Conservation (phyloP, 2,797 vertebrate genomes). For the Otolemur crassicaudatus region DNA sequence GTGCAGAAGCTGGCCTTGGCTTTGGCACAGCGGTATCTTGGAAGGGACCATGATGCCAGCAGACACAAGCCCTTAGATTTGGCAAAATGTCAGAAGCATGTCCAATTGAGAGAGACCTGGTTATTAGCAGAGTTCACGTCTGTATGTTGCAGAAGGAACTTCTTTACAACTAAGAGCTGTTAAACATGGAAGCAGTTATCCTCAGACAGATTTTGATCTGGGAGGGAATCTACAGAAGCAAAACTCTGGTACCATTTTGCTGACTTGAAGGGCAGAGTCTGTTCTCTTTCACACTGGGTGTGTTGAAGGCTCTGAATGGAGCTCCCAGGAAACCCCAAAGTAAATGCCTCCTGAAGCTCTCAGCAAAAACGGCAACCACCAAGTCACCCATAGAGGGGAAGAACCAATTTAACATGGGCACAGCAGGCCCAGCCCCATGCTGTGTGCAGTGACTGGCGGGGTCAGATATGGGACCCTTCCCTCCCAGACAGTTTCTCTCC, state of each 20-base stretch:
- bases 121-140: not conserved
- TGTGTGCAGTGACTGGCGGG: rapidly evolving
- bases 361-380: not conserved
- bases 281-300: not conserved
- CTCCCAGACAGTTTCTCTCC: not conserved
- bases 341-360: rapidly evolving
- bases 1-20: not conserved
- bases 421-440: rapidly evolving
- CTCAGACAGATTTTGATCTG: not conserved
- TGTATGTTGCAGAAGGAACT: not conserved
- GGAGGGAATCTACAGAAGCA: not conserved
- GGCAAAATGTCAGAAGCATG: not conserved
- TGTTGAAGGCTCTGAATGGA: not conserved
- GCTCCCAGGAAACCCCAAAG: not conserved
- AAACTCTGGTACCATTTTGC: not conserved
- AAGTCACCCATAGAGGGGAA: not conserved
- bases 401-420: rapidly evolving
- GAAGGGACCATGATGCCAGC: not conserved
- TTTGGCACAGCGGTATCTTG: rapidly evolving
- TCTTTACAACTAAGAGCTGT: not conserved
- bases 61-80: not conserved
- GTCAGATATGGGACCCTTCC: not conserved
- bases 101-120: rapidly evolving
- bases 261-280: not conserved
- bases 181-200: not conserved